phyloP scores from a whole-genome alignment of 2,113 vertebrate species.

The Jacana jacana region DNA sequence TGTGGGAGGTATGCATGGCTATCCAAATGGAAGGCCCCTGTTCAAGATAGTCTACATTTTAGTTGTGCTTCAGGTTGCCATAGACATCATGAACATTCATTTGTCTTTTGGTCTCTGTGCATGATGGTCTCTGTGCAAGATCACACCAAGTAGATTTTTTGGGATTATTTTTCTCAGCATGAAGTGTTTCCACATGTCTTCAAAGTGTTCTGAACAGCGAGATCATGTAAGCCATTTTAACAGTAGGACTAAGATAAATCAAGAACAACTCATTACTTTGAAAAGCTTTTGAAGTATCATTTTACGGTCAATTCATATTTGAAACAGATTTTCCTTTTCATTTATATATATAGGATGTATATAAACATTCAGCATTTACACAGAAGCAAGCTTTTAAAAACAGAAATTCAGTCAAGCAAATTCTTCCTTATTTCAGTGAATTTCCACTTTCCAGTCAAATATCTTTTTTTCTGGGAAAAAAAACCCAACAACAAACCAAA shows the following conservation, averaged over 20 bases:
- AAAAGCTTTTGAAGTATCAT: background rate
- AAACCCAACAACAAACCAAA: no score
- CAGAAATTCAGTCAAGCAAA: background rate
- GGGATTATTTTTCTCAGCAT: background rate
- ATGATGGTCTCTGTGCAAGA: background rate
- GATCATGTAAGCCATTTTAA: background rate
- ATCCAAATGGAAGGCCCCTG: background rate
- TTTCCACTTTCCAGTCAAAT: background rate
- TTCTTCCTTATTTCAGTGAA: background rate
- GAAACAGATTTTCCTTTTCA: background rate
- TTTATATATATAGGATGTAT: background rate
- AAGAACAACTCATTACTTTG: background rate
- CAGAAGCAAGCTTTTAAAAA: background rate
- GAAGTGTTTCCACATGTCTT: background rate
- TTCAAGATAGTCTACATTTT: background rate
- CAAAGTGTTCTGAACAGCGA: background rate
- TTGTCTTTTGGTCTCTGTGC: background rate
- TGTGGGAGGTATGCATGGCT: background rate
- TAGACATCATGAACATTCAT: background rate
- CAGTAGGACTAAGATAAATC: background rate
- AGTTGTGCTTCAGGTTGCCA: background rate
- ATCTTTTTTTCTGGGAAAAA: background rate
- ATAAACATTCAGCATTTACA: background rate
- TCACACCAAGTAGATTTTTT: background rate
- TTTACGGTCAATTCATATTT: background rate